A percentile compares a stretch with the other conserved stretches of the same genome.
Conservation (phyloP, 2,888 invertebrate genomes). For the Troides helena region DNA sequence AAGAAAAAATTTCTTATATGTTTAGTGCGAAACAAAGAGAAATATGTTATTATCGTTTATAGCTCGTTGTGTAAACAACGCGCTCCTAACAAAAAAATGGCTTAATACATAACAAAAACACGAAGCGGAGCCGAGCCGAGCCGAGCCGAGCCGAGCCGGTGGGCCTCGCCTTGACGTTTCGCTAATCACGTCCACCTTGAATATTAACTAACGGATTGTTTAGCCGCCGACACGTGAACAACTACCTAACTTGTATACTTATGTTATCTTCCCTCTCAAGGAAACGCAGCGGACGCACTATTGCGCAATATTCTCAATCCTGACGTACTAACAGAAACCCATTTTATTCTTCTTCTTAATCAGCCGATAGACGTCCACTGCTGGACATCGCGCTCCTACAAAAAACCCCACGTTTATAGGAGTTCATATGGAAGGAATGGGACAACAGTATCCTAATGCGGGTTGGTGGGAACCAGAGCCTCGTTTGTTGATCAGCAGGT, state of each 20-base stretch:
- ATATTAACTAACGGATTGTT: constrained; percentile 73
- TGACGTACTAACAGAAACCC: too few species aligned
- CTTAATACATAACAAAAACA: constrained; percentile 20
- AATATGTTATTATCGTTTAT: background rate
- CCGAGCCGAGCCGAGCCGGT: constrained; percentile 43
- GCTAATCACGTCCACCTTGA: constrained; percentile 77
- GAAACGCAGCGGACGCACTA: constrained; percentile 30
- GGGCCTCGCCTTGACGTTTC: constrained; percentile 68
- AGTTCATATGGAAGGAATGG: too few species aligned
- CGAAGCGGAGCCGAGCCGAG: constrained; percentile 23
- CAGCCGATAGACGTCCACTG: too few species aligned
- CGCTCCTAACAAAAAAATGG: constrained; percentile 13
- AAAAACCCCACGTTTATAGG: too few species aligned
- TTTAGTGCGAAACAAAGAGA: background rate
- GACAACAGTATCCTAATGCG: too few species aligned
- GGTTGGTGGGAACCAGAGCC: too few species aligned
- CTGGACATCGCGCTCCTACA: too few species aligned
- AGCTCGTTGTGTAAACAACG: constrained; percentile 11
- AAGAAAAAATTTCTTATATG: too few species aligned
- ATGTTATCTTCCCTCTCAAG: constrained; percentile 36
- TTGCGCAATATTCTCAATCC: constrained; percentile 5
- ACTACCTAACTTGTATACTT: constrained; percentile 30
- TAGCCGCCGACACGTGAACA: constrained; percentile 39
- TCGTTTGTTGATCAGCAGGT: too few species aligned
- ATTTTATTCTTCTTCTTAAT: too few species aligned